Evolutionary conservation across 2,888 invertebrate genomes (phyloP).

Genomic region (Mythimna impura): DNA sequence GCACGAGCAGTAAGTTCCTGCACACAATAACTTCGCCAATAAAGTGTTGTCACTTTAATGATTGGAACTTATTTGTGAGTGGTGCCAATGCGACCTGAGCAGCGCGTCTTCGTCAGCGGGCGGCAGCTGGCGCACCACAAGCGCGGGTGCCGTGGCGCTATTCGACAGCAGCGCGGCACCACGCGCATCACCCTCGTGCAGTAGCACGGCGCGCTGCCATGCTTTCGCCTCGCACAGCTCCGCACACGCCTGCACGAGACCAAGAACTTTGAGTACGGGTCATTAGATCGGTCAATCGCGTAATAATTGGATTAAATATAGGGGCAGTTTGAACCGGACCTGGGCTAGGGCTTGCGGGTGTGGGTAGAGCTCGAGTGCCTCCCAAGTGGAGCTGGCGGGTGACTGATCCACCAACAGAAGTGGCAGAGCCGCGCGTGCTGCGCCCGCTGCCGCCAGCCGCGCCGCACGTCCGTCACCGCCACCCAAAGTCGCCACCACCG

Average conservation of each 20-base stretch:
- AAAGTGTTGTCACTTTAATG: not conserved
- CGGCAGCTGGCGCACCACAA: constrained; percentile 80
- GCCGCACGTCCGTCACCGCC: constrained; percentile 65
- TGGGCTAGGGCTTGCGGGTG: constrained; percentile 74
- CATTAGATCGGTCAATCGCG: not conserved
- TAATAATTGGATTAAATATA: too few species aligned
- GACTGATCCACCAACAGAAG: constrained; percentile 74
- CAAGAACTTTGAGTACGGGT: not conserved
- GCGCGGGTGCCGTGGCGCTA: constrained; percentile 66
- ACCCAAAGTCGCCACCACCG: constrained; percentile 58
- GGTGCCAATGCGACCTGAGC: constrained; percentile 69
- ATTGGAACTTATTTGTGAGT: too few species aligned
- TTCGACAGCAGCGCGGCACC: constrained; percentile 69
- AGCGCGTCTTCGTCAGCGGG: constrained; percentile 76
- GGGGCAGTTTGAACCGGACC: constrained; percentile 45
- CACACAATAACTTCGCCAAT: not conserved
- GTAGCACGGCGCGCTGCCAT: constrained; percentile 81
- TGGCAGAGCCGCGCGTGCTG: constrained; percentile 78
- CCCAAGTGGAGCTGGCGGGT: constrained; percentile 68
- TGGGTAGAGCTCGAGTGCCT: constrained; percentile 77
- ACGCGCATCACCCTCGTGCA: constrained; percentile 80
- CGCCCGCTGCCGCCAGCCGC: constrained; percentile 73
- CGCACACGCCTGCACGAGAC: constrained; percentile 70
- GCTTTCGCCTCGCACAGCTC: constrained; percentile 79
- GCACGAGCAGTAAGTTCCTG: constrained; percentile 80